These are phyloP conservation scores for Apotomis betuletana DNA, from an alignment of 2,888 invertebrate genomes.

Conservation along the genomic window DNA sequence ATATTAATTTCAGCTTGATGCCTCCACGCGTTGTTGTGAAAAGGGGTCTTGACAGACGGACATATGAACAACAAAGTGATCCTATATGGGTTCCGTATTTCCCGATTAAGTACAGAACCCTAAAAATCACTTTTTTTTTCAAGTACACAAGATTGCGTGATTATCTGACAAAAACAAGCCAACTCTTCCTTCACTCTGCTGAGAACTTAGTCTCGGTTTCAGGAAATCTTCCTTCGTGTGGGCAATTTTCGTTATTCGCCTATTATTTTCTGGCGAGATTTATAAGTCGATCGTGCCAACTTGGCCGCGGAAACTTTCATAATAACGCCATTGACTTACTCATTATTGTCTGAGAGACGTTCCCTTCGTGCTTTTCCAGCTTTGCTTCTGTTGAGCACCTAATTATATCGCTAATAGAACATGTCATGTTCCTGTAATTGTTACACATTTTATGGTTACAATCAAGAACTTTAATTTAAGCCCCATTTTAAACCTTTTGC, in stretches of 20 bases:
- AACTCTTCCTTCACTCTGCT: neutral
- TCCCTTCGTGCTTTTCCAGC: slow-evolving; percentile 40
- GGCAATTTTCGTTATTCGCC: slow-evolving; percentile 47
- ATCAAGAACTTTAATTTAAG: no score
- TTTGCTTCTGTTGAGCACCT: neutral
- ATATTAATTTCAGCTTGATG: no score
- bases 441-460: no score
- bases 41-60: no score
- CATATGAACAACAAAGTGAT: no score
- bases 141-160: neutral
- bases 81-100: no score
- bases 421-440: neutral
- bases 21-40: no score
- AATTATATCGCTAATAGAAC: slow-evolving; percentile 15
- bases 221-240: slow-evolving; percentile 23
- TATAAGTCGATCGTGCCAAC: slow-evolving; percentile 56
- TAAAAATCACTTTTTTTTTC: neutral
- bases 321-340: slow-evolving; percentile 50
- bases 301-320: slow-evolving; percentile 56
- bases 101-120: no score
- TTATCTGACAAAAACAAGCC: neutral
- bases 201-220: slow-evolving; percentile 6
- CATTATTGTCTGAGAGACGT: slow-evolving; percentile 44
- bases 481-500: no score
- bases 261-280: slow-evolving; percentile 56